Base-by-base conservation (phyloP, 2,888 invertebrate species). In the Synanthedon myopaeformis region DNA sequence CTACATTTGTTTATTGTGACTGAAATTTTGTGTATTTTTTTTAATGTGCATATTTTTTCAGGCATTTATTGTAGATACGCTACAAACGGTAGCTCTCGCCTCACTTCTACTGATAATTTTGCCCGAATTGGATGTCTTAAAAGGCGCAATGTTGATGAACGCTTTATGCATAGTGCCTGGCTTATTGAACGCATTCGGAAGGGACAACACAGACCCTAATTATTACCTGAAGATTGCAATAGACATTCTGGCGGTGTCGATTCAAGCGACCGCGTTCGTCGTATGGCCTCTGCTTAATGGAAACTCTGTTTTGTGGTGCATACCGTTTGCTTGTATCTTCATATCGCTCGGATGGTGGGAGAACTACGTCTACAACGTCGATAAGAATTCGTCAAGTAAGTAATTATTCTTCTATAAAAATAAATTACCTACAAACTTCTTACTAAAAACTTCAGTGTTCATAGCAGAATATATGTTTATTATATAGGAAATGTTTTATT, bases 301-400 rank as follows among this genome's bases (percentile, higher is more conserved):
- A 2, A 79, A 80, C 1, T 70, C 79, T 2, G 58, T 71, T 14
- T 70, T 91, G 10, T 93, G 92, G 90, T 70, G 90, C 12, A 89
- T 92, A 57, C 91, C 93, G 0, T 60, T 92, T 3, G 90, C 93
- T 3, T 82, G 93, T 52, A 62, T 93, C 41, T 80, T 94, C 28
- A 89, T 92, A 54, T 95, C 95, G 0, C 82, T 91, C 51, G 92
- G 93, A 19, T 96, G 95, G 94, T 96, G 95, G 95, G 93, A 93
- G 72, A 96, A 95, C 75, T 96, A 90, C 72, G 88, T 93, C 4
- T 89, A 89, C 19, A 62, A 68, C 42, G 63, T 69, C 1, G 76
- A 74, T 54, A 74, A 64, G 54, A 60, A 76, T 54, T 71, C 74
- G 49, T 69, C 77, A 65, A 67, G 85, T 82, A 67, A 59, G 61